A percentile compares a stretch with the other conserved stretches of the same genome.
Evolutionary conservation across 2,113 vertebrate genomes (phyloP).

Genomic region (Trogon melanurus): DNA sequence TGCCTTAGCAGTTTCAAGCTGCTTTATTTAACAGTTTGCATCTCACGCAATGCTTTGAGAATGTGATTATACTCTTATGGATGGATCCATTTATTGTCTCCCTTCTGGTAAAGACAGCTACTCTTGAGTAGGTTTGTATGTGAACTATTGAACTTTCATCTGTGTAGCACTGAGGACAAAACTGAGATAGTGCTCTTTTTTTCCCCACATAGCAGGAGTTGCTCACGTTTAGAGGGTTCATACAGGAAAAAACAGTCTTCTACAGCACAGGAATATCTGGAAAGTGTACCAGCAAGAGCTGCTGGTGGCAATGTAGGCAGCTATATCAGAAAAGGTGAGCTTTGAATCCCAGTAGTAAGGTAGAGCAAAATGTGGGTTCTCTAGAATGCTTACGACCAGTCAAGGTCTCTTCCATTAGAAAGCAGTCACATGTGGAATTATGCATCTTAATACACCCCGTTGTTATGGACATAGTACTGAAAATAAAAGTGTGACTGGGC

Average conservation of each 20-base stretch:
- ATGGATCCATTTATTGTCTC: no score
- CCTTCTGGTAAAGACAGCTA: neutral
- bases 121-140: neutral
- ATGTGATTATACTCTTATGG: neutral
- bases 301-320: neutral
- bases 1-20: neutral
- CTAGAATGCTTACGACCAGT: neutral
- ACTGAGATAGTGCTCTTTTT: neutral
- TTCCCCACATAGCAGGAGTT: neutral
- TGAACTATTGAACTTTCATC: neutral
- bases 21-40: neutral
- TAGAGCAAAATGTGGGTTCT: neutral
- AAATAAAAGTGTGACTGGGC: rapidly evolving
- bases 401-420: neutral
- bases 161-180: neutral
- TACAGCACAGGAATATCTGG: neutral
- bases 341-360: neutral
- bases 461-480: neutral
- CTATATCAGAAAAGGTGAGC: neutral
- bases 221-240: neutral
- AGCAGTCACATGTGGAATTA: neutral
- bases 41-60: neutral
- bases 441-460: neutral
- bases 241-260: neutral
- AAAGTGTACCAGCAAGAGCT: neutral